phyloP scores from a whole-genome alignment of 2,888 invertebrate genomes.

The Volucella inanis region DNA sequence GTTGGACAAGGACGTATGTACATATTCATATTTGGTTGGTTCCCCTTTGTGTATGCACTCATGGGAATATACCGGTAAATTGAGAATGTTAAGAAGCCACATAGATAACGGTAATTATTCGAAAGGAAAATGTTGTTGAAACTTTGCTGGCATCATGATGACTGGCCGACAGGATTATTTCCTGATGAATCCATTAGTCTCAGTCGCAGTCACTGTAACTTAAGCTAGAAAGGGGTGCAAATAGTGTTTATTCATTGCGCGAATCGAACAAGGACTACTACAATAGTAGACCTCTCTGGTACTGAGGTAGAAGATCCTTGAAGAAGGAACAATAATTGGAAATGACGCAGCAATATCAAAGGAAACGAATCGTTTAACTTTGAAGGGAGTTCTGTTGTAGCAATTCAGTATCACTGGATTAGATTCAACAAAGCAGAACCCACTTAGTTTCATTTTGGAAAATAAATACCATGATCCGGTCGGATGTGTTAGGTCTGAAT shows the following conservation, averaged over 20 bases:
- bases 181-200: slow-evolving; percentile 68
- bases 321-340: slow-evolving; percentile 49
- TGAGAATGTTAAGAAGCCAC: slow-evolving; percentile 62
- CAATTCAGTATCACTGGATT: neutral
- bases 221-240: slow-evolving; percentile 7
- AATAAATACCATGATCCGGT: too few relatives aligned
- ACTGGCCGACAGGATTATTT: slow-evolving; percentile 59
- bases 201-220: slow-evolving; percentile 7
- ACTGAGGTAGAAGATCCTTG: slow-evolving; percentile 18
- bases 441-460: neutral
- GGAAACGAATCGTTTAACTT: slow-evolving; percentile 7
- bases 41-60: slow-evolving; percentile 7
- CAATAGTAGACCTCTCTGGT: too few relatives aligned
- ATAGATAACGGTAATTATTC: slow-evolving; percentile 65
- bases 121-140: slow-evolving; percentile 59
- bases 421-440: neutral
- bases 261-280: neutral
- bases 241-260: slow-evolving; percentile 51
- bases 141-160: slow-evolving; percentile 66
- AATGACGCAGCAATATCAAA: slow-evolving; percentile 49
- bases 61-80: slow-evolving; percentile 51
- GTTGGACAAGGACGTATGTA: too few relatives aligned
- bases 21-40: neutral
- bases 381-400: slow-evolving; percentile 8
- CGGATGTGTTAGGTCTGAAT: too few relatives aligned